Conservation (phyloP, 1,140 invertebrate genomes). For the Euborellia annulipes region DNA sequence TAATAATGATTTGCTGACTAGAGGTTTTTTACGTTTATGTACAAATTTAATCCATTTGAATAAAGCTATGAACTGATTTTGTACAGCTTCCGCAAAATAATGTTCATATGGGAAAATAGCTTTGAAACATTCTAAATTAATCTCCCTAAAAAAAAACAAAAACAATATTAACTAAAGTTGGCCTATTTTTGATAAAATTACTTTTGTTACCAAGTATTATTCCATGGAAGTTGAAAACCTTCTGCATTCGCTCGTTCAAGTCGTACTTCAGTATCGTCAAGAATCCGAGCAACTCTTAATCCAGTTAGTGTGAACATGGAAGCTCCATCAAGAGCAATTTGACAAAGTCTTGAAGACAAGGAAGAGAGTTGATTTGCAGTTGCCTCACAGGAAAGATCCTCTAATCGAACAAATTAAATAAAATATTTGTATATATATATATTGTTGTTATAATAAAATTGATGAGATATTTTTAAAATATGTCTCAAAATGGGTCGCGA, state of each 20-base stretch:
- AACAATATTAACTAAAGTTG: too few species aligned
- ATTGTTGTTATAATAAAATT: conserved; percentile 1
- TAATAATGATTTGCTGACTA: too few species aligned
- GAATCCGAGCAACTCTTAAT: conserved; percentile 37
- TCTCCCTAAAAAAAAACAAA: conserved; percentile 21
- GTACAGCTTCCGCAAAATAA: conserved; percentile 81
- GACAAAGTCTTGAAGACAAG: not conserved
- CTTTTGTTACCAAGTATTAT: conserved; percentile 43
- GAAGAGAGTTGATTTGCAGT: too few species aligned
- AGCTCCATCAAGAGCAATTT: conserved; percentile 51
- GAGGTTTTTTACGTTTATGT: conserved; percentile 33
- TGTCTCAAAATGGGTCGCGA: too few species aligned
- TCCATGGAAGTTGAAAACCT: conserved; percentile 47
- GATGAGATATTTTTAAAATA: too few species aligned
- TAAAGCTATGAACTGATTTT: conserved; percentile 76
- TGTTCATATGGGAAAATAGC: conserved; percentile 84
- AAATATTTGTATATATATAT: conserved; percentile 1
- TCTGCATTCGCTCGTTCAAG: conserved; percentile 55
- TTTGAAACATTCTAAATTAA: conserved; percentile 52
- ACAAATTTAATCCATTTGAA: conserved; percentile 85
- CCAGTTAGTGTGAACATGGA: conserved; percentile 61
- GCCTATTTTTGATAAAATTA: not conserved
- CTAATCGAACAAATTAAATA: conserved; percentile 10
- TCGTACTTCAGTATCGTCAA: conserved; percentile 41
- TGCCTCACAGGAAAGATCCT: not conserved